Base-by-base conservation (phyloP, 35 echinoderm and acorn worm genomes). In the Ptychodera flava region DNA sequence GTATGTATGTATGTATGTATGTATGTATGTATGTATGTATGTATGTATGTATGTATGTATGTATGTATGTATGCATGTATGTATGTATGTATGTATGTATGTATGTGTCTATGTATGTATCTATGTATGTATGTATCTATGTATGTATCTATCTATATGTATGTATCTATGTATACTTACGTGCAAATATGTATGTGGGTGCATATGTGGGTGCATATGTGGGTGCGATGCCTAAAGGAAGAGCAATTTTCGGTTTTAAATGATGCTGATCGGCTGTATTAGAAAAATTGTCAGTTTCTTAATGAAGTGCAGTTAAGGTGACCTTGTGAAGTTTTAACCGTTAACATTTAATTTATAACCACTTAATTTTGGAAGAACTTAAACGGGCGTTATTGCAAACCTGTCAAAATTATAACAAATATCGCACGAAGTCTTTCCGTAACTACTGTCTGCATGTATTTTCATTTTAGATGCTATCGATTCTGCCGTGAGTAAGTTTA, bases 351-450 rank as follows among this genome's bases (percentile, higher is more conserved):
- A n/a, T n/a, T n/a, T n/a, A n/a, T n/a, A n/a, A n/a, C n/a, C n/a
- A n/a, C n/a, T n/a, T n/a, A n/a, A n/a, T n/a, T n/a, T n/a, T n/a
- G 0, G 0, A 6, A 83, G 83, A 22, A 85, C 30, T 22, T 31
- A 87, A 36, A 31, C 29, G 1, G 38, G 22, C 33, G 86, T 79
- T 36, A 76, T 78, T 12, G 77, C 78, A 29, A 80, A 76, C 28
- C 77, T 87, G 33, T 78, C 86, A 87, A 78, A 1, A 78, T 87
- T 81, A 81, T 29, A 14, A 29, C 27, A 81, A 29, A 31, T 38
- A 31, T 12, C 34, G n/a, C 33, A 76, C 84, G 84, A 95, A 85
- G 93, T 95, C 0, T 87, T 87, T 36, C 90, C 91, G 80, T 90
- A 35, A 15, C 90, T 84, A 16, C 80, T 92, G 79, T 29, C 84